A percentile compares a stretch with the other conserved stretches of the same genome.
Evolutionary conservation across 2,113 vertebrate species (phyloP).

Genomic region (Phocoena sinus): DNA sequence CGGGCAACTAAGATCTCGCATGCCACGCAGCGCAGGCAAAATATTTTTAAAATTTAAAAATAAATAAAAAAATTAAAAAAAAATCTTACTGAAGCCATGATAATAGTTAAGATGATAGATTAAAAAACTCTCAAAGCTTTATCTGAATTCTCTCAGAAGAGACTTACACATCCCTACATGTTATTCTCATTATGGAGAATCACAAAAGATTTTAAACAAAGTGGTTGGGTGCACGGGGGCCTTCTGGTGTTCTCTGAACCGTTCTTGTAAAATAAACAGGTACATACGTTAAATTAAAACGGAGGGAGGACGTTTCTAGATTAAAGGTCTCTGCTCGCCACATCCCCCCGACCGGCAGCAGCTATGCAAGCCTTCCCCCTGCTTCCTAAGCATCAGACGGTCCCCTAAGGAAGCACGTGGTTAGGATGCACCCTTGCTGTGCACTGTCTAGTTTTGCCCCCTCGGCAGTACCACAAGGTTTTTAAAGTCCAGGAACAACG

Average conservation of each 20-base stretch:
- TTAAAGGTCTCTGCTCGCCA: not conserved
- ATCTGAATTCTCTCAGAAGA: not conserved
- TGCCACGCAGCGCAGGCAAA: too few relatives aligned
- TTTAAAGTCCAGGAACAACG: not conserved
- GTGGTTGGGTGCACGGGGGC: rapidly evolving
- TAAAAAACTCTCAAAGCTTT: not conserved
- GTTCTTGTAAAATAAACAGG: not conserved
- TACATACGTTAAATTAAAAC: not conserved
- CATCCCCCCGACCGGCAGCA: not conserved
- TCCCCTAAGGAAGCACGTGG: not conserved
- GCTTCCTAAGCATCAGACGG: rapidly evolving
- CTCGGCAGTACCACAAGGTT: rapidly evolving
- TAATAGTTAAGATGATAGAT: not conserved
- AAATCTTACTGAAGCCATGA: not conserved
- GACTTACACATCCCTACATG: rapidly evolving
- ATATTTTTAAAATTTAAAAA: too few relatives aligned
- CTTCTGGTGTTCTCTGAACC: not conserved
- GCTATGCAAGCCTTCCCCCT: not conserved
- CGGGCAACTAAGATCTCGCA: too few relatives aligned
- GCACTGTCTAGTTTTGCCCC: rapidly evolving
- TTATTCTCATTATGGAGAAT: not conserved
- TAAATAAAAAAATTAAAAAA: rapidly evolving
- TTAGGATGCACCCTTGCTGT: rapidly evolving
- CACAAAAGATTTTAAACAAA: not conserved
- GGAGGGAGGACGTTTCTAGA: not conserved